phyloP scores from a whole-genome alignment of 2,113 vertebrate genomes.

The Eudorcas thomsonii region DNA sequence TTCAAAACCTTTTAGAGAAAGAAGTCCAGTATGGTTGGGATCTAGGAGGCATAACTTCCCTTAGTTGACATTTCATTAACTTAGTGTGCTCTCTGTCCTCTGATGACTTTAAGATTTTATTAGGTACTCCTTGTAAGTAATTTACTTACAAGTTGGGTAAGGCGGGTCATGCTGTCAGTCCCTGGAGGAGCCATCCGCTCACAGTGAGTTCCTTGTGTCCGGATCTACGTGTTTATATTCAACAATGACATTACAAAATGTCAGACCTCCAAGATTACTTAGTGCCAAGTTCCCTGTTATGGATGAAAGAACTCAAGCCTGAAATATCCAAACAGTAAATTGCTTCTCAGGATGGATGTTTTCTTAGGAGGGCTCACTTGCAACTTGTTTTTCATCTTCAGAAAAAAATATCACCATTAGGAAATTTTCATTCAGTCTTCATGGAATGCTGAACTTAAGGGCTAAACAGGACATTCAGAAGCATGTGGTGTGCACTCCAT shows the following conservation, averaged over 20 bases:
- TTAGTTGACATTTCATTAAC: slow-evolving; percentile 1
- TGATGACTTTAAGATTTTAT: slow-evolving; percentile 27
- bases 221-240: neutral
- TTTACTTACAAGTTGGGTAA: slow-evolving; percentile 15
- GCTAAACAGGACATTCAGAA: neutral
- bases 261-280: neutral
- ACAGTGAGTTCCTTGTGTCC: neutral
- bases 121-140: slow-evolving; percentile 6
- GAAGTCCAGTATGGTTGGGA: neutral
- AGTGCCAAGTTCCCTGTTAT: neutral
- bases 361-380: neutral
- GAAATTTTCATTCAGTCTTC: neutral
- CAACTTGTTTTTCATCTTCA: neutral
- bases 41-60: neutral
- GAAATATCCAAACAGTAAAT: neutral
- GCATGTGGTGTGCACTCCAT: neutral
- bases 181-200: neutral
- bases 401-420: neutral
- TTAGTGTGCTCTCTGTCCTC: neutral
- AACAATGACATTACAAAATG: neutral
- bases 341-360: neutral
- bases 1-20: neutral
- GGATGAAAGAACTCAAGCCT: neutral
- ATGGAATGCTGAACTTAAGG: neutral
- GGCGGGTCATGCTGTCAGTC: neutral